Evolutionary conservation across 2,113 vertebrate species (phyloP), one percentile per base, ranked within the genome.

Genomic region (Thryonomys swinderianus): DNA sequence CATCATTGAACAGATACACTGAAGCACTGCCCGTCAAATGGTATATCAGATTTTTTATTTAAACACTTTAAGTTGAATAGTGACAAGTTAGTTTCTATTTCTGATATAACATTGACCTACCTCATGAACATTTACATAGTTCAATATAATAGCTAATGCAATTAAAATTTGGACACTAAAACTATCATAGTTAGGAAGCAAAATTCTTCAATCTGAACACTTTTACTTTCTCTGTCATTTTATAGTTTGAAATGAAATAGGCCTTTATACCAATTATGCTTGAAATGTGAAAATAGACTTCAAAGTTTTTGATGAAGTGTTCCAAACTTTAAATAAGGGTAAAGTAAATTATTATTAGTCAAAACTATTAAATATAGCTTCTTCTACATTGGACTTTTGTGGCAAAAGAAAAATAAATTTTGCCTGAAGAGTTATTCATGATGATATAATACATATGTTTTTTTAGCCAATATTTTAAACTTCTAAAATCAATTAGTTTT

Each of bases 401-500:
- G 59, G 18, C 2, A 82, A 55, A 62, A 48, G 1, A 37, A 73
- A 91, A 79, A n/a, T 17, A 81, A 89, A 42, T 78, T 59, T 88
- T 5, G 10, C 76, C 13, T 78, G 5, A 87, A 48, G 9, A 64
- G 17, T 83, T 93, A 94, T 86, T 96, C 48, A 45, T 90, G 96
- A 69, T 30, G 21, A 1, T 53, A 32, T 62, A 73, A 83, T 30
- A 62, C 80, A 86, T 73, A 64, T 17, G 1, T 89, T 61, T 74
- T 82, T 69, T 86, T 48, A 95, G 59, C 62, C 16, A 95, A 78
- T 73, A 90, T 45, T 95, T 89, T 86, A 61, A 85, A 32, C 9
- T 42, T 97, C 74, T 66, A 93, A 93, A 95, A 42, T 3, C 51
- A 94, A 76, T 51, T 67, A 6, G 0, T 93, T 97, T 95, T 83